These are phyloP conservation scores for Cheilosia pagana DNA, from an alignment of 2,888 invertebrate genomes.

Conservation along the genomic window DNA sequence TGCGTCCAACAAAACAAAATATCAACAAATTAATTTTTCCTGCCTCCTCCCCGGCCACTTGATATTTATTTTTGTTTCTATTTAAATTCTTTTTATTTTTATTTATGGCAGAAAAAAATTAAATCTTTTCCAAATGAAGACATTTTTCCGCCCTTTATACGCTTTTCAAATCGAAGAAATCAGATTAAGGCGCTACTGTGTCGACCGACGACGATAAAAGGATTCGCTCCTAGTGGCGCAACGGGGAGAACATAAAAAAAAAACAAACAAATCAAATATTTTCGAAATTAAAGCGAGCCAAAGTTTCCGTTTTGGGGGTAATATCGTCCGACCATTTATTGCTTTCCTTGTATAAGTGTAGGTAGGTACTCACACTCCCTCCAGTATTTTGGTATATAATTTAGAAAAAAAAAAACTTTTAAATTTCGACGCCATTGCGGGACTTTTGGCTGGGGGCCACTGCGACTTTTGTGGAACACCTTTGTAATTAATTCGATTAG, in stretches of 20 bases:
- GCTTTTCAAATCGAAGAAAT: no score
- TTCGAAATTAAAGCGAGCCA: conserved; percentile 50
- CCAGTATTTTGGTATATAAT: neutral
- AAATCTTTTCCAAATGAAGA: conserved; percentile 12
- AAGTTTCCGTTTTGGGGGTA: conserved; percentile 19
- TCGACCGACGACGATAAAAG: conserved; percentile 40
- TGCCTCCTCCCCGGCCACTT: neutral
- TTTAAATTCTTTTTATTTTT: conserved; percentile 20
- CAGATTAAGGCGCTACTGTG: no score
- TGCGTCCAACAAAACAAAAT: neutral
- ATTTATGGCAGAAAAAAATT: conserved; percentile 51
- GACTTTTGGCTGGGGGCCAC: neutral
- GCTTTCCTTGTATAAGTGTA: neutral
- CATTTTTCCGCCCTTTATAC: neutral
- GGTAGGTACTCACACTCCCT: neutral
- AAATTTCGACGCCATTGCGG: conserved; percentile 32
- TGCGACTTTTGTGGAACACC: conserved; percentile 25
- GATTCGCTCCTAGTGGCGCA: conserved; percentile 39
- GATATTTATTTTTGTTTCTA: neutral
- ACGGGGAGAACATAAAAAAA: neutral
- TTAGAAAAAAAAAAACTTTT: conserved; percentile 35
- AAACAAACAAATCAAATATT: conserved; percentile 51
- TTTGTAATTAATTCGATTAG: conserved; percentile 68
- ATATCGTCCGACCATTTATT: conserved; percentile 9
- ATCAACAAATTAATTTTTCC: conserved; percentile 25